Base-by-base conservation (phyloP, 2,113 vertebrate species). In the Laterallus jamaicensis region DNA sequence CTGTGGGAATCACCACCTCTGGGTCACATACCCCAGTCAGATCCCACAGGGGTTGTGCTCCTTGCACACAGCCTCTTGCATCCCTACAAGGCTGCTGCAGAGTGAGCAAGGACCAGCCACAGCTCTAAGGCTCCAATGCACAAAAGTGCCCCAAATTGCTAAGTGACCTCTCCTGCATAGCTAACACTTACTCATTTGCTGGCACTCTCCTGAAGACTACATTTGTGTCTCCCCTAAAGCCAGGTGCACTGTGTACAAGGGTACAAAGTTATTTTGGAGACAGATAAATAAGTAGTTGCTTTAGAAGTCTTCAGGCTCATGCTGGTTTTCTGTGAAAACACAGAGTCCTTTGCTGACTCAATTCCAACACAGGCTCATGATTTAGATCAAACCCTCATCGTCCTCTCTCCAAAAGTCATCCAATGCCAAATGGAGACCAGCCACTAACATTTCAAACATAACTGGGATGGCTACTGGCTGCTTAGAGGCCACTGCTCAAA, bases 1-100 rank as follows among this genome's bases (percentile, higher is more conserved):
- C 58, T 47, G 8, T 10, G 25, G 60, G 26, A 71, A 75, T 24
- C 66, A 39, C 52, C 21, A 1, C 19, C 55, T 40, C 64, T 37
- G 66, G 29, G 52, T 67, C 56, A 19, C 74, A 32, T 37, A 44
- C 17, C 15, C 13, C 15, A 54, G 25, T 28, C 52, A 54, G 52
- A 54, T 26, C 52, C 25, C 66, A 17, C 49, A 56, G 62, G 32
- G 15, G 4, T 0, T 42, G 32, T 21, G 42, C 19, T 56, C 47
- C 35, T 39, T 8, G 28, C 49, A 9, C 1, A 9, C 8, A 13
- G 15, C 18, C 44, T 12, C 75, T 60, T 21, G 3, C 0, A 2
- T 32, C 59, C 71, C 44, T 8, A 0, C 15, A 32, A 89, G 28
- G 59, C 59, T 83, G 64, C 54, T 74, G 67, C 40, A 32, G 0